These are phyloP conservation scores for Rhinoptilus africanus DNA, from an alignment of 2,113 vertebrate genomes.

Conservation along the genomic window DNA sequence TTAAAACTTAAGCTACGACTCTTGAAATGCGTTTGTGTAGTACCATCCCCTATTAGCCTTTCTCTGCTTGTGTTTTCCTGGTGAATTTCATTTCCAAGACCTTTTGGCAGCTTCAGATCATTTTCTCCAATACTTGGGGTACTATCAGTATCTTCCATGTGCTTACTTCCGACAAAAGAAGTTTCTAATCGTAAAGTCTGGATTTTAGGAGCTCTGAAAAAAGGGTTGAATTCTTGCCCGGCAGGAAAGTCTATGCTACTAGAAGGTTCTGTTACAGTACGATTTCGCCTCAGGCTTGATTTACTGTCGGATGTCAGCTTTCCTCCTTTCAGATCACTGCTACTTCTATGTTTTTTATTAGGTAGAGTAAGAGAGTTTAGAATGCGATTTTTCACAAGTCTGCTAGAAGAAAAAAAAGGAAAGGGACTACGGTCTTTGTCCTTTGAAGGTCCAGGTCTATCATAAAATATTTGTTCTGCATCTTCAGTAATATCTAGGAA, in stretches of 20 bases:
- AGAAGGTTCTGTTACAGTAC: slow-evolving; percentile 92
- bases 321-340: slow-evolving; percentile 88
- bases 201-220: slow-evolving; percentile 86
- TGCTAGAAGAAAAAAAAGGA: slow-evolving; percentile 90
- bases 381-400: slow-evolving; percentile 90
- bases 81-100: slow-evolving; percentile 77
- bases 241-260: slow-evolving; percentile 76
- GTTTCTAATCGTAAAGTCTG: slow-evolving; percentile 90
- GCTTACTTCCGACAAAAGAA: slow-evolving; percentile 87
- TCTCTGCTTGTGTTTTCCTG: slow-evolving; percentile 90
- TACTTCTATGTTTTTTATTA: slow-evolving; percentile 94
- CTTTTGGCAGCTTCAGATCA: slow-evolving; percentile 79
- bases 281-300: slow-evolving; percentile 80
- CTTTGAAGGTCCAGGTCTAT: slow-evolving; percentile 88
- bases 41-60: slow-evolving; percentile 85
- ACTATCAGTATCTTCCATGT: slow-evolving; percentile 81
- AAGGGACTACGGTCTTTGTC: slow-evolving; percentile 91
- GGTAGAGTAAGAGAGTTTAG: slow-evolving; percentile 92
- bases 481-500: slow-evolving; percentile 88
- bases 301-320: slow-evolving; percentile 83
- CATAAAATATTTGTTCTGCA: slow-evolving; percentile 79
- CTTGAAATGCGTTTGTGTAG: too few relatives aligned
- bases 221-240: slow-evolving; percentile 83
- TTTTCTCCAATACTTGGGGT: slow-evolving; percentile 80
- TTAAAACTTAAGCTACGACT: too few relatives aligned